Conservation (phyloP, 53 echinoderm and acorn worm species). For the Holothuria scabra region DNA sequence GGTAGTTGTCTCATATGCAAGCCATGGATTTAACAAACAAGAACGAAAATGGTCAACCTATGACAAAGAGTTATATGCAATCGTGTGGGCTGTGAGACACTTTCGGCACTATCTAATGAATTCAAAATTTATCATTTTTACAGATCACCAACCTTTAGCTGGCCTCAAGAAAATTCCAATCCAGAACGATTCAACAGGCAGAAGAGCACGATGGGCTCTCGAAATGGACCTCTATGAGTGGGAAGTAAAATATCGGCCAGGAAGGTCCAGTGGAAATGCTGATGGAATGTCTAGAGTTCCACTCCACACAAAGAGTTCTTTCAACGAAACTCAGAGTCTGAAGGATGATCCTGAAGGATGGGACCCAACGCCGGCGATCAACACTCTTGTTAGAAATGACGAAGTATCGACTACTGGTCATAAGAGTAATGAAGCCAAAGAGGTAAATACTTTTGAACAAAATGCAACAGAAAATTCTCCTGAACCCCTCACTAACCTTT, state of each 20-base stretch:
- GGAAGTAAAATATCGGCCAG: conserved; percentile 62
- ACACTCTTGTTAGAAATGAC: background rate
- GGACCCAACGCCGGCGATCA: conserved; percentile 3
- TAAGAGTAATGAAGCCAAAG: background rate
- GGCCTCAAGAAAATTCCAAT: conserved; percentile 63
- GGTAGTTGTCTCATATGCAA: too few species aligned
- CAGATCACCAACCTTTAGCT: conserved; percentile 70
- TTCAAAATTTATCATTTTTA: conserved; percentile 54
- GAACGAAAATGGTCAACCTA: conserved; percentile 45
- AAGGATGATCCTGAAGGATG: conserved; percentile 5
- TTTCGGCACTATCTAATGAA: conserved; percentile 51
- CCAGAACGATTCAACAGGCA: conserved; percentile 54
- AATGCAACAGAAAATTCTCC: too few species aligned
- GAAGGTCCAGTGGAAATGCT: conserved; percentile 65
- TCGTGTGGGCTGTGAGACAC: conserved; percentile 24
- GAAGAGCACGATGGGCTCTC: conserved; percentile 67
- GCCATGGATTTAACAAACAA: too few species aligned
- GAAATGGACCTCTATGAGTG: conserved; percentile 68
- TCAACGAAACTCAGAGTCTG: background rate
- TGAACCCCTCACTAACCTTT: background rate
- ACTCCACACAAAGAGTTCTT: conserved; percentile 42
- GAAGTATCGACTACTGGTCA: background rate
- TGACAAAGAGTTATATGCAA: conserved; percentile 27
- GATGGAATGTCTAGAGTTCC: too few species aligned
- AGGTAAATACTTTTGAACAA: too few species aligned